Base-by-base conservation (phyloP, 2,797 vertebrate species). In the Pangasius djambal region DNA sequence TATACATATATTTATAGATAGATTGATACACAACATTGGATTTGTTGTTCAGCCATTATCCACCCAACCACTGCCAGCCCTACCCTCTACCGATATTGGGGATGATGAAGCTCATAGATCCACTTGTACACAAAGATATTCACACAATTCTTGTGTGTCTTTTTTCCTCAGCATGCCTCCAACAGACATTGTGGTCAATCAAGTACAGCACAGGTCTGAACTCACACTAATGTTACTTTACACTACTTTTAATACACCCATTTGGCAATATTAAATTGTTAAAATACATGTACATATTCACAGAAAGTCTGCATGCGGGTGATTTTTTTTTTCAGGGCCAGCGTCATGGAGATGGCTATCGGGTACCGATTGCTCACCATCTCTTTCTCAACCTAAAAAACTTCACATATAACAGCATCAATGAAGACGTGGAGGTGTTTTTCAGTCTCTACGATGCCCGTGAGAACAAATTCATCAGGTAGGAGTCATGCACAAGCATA, bases 401-500 rank as follows among this genome's bases (percentile, higher is more conserved):
- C 93, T 99, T 99, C 94, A 98, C 97, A 89, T 98, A 97, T 94
- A 99, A 97, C 94, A 98, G 97, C 91, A 97, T 99, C 83, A 98
- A 97, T 61, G 98, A 99, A 48, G 98, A 99, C 90, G 97, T 97
- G 0, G 98, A 99, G 40, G 96, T 99, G 16, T 98, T 98, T 93
- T 98, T 99, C 92, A 98, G 97, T 37, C 95, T 99, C 55, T 98
- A 97, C 0, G 98, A 99, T 92, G 96, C 97, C 94, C 93, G 97
- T 88, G 98, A 99, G 94, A 96, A 96, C 61, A 98, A 97, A 91
- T 97, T 97, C 88, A 98, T 99, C 96, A 99, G 98, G 98, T 98
- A 93, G 83, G 67, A 87, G 31, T 70, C 44, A 70, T 55, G 50
- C 3, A 61, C 18, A 81, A 65, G 13, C 37, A 25, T 25, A 61